Evolutionary conservation across 2,888 invertebrate genomes (phyloP).

Genomic region (Pherbina coryleti): DNA sequence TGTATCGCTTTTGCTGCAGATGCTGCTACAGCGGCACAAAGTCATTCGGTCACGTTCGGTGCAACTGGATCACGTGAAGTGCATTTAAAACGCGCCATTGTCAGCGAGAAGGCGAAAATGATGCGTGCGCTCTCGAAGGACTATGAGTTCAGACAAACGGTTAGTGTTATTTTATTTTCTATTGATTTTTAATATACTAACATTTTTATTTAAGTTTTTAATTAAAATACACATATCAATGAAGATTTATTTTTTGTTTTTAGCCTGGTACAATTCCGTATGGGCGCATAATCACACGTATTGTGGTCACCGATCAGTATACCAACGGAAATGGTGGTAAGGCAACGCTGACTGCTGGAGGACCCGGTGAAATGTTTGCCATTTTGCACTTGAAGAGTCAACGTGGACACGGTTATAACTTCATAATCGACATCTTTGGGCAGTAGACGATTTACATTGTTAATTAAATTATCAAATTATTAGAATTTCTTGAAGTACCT

Average conservation of each 20-base stretch:
- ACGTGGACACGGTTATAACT: constrained; percentile 69
- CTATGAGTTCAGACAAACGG: constrained; percentile 49
- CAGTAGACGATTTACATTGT: background rate
- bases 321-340: constrained; percentile 70
- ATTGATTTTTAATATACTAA: background rate
- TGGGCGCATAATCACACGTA: constrained; percentile 60
- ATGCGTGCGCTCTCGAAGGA: constrained; percentile 49
- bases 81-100: constrained; percentile 47
- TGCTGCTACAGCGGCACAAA: background rate
- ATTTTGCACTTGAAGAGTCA: constrained; percentile 70
- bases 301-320: constrained; percentile 68
- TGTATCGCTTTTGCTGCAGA: background rate
- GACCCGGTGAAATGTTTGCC: constrained; percentile 63
- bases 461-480: no score
- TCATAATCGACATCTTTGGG: constrained; percentile 68
- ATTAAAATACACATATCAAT: no score
- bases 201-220: no score
- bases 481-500: no score
- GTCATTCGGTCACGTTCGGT: constrained; percentile 45
- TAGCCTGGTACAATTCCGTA: background rate
- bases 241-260: no score
- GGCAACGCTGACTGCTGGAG: constrained; percentile 65
- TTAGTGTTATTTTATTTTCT: constrained; percentile 4
- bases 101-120: constrained; percentile 46
- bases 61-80: constrained; percentile 49